Evolutionary conservation across 2,888 invertebrate genomes (phyloP), one percentile per base, ranked within the genome.

Genomic region (Stenurella melanura): DNA sequence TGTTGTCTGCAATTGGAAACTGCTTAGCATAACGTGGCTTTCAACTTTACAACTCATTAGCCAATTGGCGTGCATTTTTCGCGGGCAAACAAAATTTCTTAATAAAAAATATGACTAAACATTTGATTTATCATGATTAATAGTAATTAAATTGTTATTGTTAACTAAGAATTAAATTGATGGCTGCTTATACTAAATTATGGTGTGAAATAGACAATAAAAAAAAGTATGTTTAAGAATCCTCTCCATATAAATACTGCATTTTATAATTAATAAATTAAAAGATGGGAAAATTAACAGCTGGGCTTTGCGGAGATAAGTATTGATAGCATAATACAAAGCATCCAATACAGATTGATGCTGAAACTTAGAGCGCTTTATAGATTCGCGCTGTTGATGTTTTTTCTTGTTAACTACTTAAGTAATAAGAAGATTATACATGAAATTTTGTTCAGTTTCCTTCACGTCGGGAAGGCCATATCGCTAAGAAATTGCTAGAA

Each of bases 251-350:
- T 76, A 82, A 80, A 83, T 82, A 77, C 82, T 78, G 80, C 82
- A 82, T 83, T 84, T 84, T 79, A 82, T 84, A 84, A 85, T 86
- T 85, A 85, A 84, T 82, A 84, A 85, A 85, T 85, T 85, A 83
- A 84, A 83, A 83, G 83, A 85, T 85, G 86, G 83, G 86, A 86
- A 84, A 83, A 80, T 78, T 78, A 84, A 82, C 86, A 86, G 85
- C 85, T 84, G 86, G 57, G 58, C 76, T 74, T 42, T 71, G 77
- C 76, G 80, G 80, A 83, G 80, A 85, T 84, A 85, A 86, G 85
- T 86, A 86, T 86, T 86, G 85, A 84, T 86, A 84, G 80, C 79
- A 73, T 77, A 76, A 80, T 77, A 81, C 79, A 80, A 81, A 79
- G 76, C 77, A 71, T 72, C 76, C 81, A 74, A 81, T 81, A 81